Conservation (phyloP, 2,888 invertebrate genomes). For the Drosophila testacea region DNA sequence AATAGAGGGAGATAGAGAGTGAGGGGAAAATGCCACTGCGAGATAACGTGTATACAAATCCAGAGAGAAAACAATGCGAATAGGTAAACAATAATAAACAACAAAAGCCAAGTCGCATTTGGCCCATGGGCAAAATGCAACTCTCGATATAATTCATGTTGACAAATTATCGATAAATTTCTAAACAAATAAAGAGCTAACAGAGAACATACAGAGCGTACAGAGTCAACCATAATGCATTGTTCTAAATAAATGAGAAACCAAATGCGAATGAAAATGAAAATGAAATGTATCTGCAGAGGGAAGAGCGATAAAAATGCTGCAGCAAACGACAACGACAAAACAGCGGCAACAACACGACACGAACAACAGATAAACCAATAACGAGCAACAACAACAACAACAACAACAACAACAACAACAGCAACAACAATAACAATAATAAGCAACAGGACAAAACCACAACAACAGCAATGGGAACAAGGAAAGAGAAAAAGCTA, state of each 20-base stretch:
- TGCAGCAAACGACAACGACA: slow-evolving; percentile 32
- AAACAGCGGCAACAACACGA: slow-evolving; percentile 20
- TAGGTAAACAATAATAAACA: slow-evolving; percentile 17
- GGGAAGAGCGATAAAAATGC: slow-evolving; percentile 43
- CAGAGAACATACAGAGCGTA: slow-evolving; percentile 32
- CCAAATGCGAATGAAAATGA: slow-evolving; percentile 30
- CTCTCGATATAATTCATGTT: slow-evolving; percentile 50
- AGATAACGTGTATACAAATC: not conserved
- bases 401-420: slow-evolving; percentile 12
- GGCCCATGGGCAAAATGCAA: slow-evolving; percentile 29
- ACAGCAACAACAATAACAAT: slow-evolving; percentile 13
- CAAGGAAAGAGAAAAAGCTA: slow-evolving; percentile 19
- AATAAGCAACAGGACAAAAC: slow-evolving; percentile 22
- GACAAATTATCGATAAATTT: slow-evolving; percentile 72
- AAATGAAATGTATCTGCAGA: slow-evolving; percentile 61
- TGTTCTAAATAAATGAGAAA: slow-evolving; percentile 56
- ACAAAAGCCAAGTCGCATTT: slow-evolving; percentile 21
- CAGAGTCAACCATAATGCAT: slow-evolving; percentile 41
- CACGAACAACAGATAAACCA: slow-evolving; percentile 66
- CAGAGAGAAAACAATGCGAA: slow-evolving; percentile 3
- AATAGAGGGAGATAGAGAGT: not conserved
- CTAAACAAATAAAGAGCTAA: slow-evolving; percentile 48
- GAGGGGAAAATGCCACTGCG: not conserved
- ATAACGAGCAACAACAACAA: slow-evolving; percentile 54
- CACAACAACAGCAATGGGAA: slow-evolving; percentile 23